Conservation (phyloP, 2,797 vertebrate genomes). For the Emydoidea blandingii region DNA sequence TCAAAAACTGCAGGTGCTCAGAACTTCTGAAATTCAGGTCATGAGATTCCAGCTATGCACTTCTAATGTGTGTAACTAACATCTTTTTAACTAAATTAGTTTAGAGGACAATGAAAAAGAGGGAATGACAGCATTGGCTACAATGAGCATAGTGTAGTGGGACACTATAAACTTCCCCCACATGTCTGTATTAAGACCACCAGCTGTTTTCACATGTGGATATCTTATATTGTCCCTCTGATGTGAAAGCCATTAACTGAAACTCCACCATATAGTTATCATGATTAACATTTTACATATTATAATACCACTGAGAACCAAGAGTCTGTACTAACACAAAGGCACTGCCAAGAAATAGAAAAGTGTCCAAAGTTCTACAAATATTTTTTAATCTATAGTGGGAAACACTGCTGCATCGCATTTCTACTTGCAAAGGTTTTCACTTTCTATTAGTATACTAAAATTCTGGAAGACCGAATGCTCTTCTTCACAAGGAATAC, state of each 20-base stretch:
- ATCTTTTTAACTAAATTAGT: neutral
- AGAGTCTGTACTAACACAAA: neutral
- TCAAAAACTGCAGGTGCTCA: neutral
- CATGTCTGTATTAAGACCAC: constrained; percentile 25
- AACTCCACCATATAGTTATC: neutral
- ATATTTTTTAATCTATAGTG: neutral
- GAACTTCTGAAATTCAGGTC: neutral
- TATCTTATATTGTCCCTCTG: neutral
- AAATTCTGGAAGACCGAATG: neutral
- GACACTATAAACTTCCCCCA: neutral
- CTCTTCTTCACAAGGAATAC: neutral
- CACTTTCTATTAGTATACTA: neutral
- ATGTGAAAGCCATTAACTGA: fast-evolving
- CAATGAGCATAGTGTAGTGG: neutral
- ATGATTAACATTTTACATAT: neutral
- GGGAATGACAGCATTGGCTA: neutral
- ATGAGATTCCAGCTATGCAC: neutral
- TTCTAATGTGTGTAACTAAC: neutral
- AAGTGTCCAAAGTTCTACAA: neutral
- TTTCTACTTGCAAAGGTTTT: constrained; percentile 7
- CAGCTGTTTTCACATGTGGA: constrained; percentile 43
- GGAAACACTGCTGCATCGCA: neutral
- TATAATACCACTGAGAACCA: neutral
- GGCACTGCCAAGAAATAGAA: neutral
- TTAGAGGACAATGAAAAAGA: constrained; percentile 1